Conservation (phyloP, 1,140 invertebrate genomes). For the Drosophila setifemur region DNA sequence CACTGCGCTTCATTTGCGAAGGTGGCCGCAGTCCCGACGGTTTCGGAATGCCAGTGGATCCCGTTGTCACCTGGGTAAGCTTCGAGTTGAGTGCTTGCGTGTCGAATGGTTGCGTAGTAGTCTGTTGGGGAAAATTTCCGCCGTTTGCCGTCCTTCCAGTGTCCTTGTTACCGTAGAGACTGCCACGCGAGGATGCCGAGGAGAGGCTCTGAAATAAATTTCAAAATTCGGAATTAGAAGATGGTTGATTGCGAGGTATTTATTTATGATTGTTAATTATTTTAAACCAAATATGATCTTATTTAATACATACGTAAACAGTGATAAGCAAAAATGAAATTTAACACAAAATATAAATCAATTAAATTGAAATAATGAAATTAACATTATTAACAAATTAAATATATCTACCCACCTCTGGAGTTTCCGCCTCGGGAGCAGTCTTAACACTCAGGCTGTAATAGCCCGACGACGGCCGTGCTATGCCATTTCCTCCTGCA, state of each 20-base stretch:
- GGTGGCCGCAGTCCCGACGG: constrained; percentile 74
- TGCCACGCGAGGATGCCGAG: constrained; percentile 74
- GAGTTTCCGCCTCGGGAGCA: constrained; percentile 50
- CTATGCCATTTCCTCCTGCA: constrained; percentile 54
- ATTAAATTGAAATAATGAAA: no score
- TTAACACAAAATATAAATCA: no score
- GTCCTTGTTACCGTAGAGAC: constrained; percentile 62
- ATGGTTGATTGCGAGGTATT: no score
- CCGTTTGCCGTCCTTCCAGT: constrained; percentile 16
- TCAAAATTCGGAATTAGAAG: no score
- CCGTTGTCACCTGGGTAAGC: constrained; percentile 63
- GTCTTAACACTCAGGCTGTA: constrained; percentile 67
- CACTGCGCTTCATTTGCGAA: constrained; percentile 73
- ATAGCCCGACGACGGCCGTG: constrained; percentile 76
- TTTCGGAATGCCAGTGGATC: constrained; percentile 73
- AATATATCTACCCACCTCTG: constrained; percentile 27
- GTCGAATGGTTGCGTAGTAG: constrained; percentile 20
- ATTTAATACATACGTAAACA: no score
- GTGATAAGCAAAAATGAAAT: neutral
- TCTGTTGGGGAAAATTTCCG: constrained; percentile 23
- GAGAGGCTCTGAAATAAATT: constrained; percentile 61
- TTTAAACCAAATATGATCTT: no score
- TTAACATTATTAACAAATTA: no score
- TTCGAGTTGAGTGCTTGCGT: constrained; percentile 53
- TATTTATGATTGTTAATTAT: no score